phyloP scores from a whole-genome alignment of 2,113 vertebrate genomes.

The Cyrtonyx montezumae region DNA sequence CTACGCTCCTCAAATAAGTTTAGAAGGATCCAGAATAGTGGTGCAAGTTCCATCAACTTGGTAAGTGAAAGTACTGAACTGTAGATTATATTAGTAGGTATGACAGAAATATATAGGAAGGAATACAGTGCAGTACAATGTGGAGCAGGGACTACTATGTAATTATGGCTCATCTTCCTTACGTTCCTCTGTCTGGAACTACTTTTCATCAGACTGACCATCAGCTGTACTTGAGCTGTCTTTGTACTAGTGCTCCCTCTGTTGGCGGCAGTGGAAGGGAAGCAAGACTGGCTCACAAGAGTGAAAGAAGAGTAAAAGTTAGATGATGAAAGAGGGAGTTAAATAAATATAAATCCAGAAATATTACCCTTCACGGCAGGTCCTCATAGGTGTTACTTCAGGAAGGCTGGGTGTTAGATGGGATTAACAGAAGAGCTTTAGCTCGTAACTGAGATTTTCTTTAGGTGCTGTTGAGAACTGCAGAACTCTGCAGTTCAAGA shows the following conservation, averaged over 20 bases:
- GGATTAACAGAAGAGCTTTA: background rate
- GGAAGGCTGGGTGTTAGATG: background rate
- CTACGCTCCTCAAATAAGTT: slow-evolving; percentile 95
- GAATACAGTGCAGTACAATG: background rate
- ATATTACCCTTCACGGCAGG: background rate
- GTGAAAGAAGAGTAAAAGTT: background rate
- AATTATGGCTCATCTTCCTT: background rate
- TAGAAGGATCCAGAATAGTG: slow-evolving; percentile 93
- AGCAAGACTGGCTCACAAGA: background rate
- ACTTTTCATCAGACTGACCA: background rate
- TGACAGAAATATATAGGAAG: background rate
- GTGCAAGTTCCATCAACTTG: slow-evolving; percentile 99
- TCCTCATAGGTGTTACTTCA: background rate
- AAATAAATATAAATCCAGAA: background rate
- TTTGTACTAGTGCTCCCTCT: background rate
- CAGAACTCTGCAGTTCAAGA: background rate
- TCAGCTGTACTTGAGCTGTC: background rate
- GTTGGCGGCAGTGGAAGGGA: background rate
- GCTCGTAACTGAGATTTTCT: background rate
- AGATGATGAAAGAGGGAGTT: background rate
- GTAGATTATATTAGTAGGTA: background rate
- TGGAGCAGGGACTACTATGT: background rate
- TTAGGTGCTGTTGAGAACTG: fast-evolving
- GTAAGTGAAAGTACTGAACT: slow-evolving; percentile 74
- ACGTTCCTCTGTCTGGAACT: background rate